Percentiles rank a stretch among this genome's conserved stretches.
Evolutionary conservation across 2,113 vertebrate species (phyloP).

Genomic region (Sterrhoptilus dennistouni): DNA sequence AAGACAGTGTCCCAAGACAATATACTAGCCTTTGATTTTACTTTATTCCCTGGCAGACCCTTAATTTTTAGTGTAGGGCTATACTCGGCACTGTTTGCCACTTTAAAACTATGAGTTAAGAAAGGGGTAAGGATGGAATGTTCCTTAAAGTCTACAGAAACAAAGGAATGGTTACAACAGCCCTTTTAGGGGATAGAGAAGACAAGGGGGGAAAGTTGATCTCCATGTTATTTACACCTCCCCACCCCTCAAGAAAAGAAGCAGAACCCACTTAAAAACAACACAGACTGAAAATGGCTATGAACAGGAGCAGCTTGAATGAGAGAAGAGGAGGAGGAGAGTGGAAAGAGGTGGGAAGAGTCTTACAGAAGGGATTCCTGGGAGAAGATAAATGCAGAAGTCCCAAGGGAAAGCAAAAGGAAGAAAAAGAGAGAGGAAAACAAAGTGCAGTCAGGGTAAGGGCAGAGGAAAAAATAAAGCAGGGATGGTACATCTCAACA

Average conservation of each 20-base stretch:
- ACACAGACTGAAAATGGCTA: neutral
- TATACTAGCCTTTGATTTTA: neutral
- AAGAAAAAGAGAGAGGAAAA: conserved; percentile 21
- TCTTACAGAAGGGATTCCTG: conserved; percentile 37
- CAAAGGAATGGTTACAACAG: neutral
- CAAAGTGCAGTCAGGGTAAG: conserved; percentile 8
- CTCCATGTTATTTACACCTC: neutral
- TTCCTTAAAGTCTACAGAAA: neutral
- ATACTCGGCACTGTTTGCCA: neutral
- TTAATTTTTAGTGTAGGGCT: neutral
- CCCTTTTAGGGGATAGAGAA: neutral
- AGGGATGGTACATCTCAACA: neutral
- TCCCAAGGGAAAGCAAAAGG: conserved; percentile 15
- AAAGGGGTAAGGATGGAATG: neutral
- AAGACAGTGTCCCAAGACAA: neutral
- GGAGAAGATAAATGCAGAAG: conserved; percentile 54
- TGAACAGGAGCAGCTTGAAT: neutral
- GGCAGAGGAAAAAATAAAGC: neutral
- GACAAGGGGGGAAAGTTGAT: neutral
- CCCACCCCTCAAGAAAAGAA: neutral
- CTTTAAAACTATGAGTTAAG: neutral
- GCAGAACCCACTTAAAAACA: neutral
- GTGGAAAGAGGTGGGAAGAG: neutral
- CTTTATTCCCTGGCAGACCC: neutral
- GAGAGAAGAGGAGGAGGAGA: conserved; percentile 5